Evolutionary conservation across 2,113 vertebrate species (phyloP).

Genomic region (Lutjanus erythropterus): DNA sequence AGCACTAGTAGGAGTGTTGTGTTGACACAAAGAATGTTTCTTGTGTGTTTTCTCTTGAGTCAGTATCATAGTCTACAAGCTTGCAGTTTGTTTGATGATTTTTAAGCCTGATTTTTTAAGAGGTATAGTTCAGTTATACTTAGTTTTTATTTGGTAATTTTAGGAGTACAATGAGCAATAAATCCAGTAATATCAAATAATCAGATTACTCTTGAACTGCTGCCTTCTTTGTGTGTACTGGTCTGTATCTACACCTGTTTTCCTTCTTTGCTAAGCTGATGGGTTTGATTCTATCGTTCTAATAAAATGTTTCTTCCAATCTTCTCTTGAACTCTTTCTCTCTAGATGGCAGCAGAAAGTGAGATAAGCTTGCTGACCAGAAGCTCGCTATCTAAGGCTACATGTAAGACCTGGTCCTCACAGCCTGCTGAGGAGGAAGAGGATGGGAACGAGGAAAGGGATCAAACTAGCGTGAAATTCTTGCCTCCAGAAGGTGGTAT

Average conservation of each 20-base stretch:
- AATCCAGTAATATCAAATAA: background rate
- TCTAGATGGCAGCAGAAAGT: conserved; percentile 78
- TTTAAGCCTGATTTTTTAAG: background rate
- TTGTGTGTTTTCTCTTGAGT: no score
- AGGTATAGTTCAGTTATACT: no score
- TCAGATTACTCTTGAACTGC: no score
- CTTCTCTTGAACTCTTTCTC: conserved; percentile 22
- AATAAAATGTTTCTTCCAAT: conserved; percentile 1
- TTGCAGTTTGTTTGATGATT: background rate
- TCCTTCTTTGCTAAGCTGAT: background rate
- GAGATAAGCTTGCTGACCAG: conserved; percentile 75
- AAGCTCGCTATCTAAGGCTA: conserved; percentile 60
- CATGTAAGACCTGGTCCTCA: conserved; percentile 68
- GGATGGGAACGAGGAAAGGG: conserved; percentile 51
- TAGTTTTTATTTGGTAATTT: no score
- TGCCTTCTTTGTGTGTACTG: background rate
- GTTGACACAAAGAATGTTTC: no score
- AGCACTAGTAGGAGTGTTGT: background rate
- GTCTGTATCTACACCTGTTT: background rate
- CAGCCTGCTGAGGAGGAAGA: conserved; percentile 59
- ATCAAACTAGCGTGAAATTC: conserved; percentile 38
- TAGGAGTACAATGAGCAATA: background rate
- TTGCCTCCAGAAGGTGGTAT: conserved; percentile 59
- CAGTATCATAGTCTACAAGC: background rate
- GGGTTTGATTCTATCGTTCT: background rate